phyloP scores from a whole-genome alignment of 1,140 invertebrate species.

The Steinernema khuongi region DNA sequence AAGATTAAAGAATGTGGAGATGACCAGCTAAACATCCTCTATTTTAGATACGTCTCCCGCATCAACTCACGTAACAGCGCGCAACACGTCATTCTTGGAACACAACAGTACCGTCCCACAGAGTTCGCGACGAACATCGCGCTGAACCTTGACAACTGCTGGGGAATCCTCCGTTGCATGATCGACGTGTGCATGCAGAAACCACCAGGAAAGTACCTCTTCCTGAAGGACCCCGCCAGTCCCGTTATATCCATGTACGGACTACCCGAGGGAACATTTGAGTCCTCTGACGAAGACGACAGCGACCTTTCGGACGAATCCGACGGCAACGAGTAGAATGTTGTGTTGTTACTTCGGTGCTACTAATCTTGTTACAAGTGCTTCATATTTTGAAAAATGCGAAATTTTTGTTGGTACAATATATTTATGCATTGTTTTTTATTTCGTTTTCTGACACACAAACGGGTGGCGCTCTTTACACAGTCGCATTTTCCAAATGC shows the following conservation, averaged over 20 bases:
- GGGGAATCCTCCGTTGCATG: constrained; percentile 96
- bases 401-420: constrained; percentile 23
- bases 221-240: constrained; percentile 99
- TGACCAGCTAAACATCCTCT: no score
- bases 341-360: constrained; percentile 12
- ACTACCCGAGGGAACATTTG: constrained; percentile 54
- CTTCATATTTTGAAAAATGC: background rate
- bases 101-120: constrained; percentile 94
- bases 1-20: no score
- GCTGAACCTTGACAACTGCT: constrained; percentile 98
- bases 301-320: constrained; percentile 14
- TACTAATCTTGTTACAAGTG: constrained; percentile 28
- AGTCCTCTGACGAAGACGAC: constrained; percentile 46
- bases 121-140: constrained; percentile 99
- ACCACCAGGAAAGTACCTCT: constrained; percentile 89
- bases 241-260: constrained; percentile 47
- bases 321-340: background rate
- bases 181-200: constrained; percentile 97
- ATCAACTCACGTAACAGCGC: constrained; percentile 84
- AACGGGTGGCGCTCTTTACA: background rate
- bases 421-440: constrained; percentile 15
- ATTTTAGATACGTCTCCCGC: constrained; percentile 79
- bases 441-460: constrained; percentile 17
- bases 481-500: constrained; percentile 16
- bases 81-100: constrained; percentile 93